Evolutionary conservation across 2,888 invertebrate genomes (phyloP).

Genomic region (Sphaerophoria taeniata): DNA sequence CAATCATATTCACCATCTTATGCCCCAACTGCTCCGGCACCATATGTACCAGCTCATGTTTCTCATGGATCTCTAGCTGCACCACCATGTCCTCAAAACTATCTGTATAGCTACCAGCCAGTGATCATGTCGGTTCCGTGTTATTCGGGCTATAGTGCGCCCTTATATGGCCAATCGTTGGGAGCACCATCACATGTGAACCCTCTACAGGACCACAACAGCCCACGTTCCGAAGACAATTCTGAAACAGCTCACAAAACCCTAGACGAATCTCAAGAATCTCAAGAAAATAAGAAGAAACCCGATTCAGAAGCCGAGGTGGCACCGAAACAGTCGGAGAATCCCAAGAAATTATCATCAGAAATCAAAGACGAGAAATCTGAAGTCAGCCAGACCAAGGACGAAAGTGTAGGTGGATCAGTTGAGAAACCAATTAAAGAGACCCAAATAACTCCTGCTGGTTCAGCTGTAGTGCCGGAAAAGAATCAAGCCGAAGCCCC

Average conservation of each 20-base stretch:
- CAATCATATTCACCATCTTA: slow-evolving; percentile 14
- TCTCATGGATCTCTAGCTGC: slow-evolving; percentile 62
- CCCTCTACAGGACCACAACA: slow-evolving; percentile 28
- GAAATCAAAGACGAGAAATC: neutral
- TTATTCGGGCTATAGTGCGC: slow-evolving; percentile 18
- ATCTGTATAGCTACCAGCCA: slow-evolving; percentile 77
- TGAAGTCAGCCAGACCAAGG: slow-evolving; percentile 30
- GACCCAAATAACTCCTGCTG: neutral
- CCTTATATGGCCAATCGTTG: slow-evolving; percentile 75
- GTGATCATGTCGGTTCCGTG: slow-evolving; percentile 59
- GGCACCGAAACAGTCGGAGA: neutral
- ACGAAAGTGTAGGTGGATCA: neutral
- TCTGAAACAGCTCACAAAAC: slow-evolving; percentile 9
- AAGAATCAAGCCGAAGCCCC: slow-evolving; percentile 13
- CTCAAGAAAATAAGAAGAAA: slow-evolving; percentile 34
- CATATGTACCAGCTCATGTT: slow-evolving; percentile 75
- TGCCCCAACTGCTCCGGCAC: slow-evolving; percentile 39
- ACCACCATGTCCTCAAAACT: slow-evolving; percentile 76
- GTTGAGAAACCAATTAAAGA: slow-evolving; percentile 36
- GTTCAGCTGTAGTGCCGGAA: neutral
- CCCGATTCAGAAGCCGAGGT: neutral
- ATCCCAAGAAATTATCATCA: neutral
- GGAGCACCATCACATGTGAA: slow-evolving; percentile 22
- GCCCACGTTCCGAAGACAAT: slow-evolving; percentile 18
- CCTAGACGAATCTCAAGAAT: slow-evolving; percentile 17